A percentile compares a stretch with the other conserved stretches of the same genome.
Evolutionary conservation across 2,888 invertebrate species (phyloP).

Genomic region (Pocota personata): DNA sequence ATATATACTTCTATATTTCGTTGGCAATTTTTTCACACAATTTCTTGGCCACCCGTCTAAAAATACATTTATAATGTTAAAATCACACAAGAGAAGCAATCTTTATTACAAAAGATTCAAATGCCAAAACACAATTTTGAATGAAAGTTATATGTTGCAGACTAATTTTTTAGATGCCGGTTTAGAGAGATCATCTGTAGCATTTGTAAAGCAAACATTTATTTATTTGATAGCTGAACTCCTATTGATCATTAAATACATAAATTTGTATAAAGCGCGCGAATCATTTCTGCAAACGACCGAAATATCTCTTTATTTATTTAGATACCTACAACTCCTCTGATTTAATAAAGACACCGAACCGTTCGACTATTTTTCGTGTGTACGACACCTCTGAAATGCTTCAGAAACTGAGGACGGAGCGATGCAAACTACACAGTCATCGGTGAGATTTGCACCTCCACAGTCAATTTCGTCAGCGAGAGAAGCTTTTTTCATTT

Average conservation of each 20-base stretch:
- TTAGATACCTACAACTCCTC: conserved; percentile 14
- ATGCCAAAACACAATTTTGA: background rate
- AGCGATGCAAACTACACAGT: conserved; percentile 49
- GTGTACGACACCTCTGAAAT: background rate
- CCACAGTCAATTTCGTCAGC: conserved; percentile 29
- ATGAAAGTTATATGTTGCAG: background rate
- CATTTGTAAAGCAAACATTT: background rate
- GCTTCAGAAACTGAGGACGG: conserved; percentile 19
- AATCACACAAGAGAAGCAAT: conserved; percentile 6
- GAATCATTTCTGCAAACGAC: background rate
- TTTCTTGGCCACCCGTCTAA: conserved; percentile 38
- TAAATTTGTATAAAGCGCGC: background rate
- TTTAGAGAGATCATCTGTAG: background rate
- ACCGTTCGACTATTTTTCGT: background rate
- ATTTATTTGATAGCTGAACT: background rate
- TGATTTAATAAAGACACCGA: conserved; percentile 8
- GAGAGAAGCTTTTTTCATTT: conserved; percentile 55
- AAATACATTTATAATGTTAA: conserved; percentile 42
- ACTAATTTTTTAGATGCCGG: background rate
- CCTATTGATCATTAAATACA: background rate
- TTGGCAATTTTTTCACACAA: conserved; percentile 25
- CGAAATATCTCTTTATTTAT: conserved; percentile 16
- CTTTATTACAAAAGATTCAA: conserved; percentile 26
- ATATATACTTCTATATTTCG: background rate
- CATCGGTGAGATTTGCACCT: conserved; percentile 44